Evolutionary conservation across 2,113 vertebrate species (phyloP), one percentile per base, ranked within the genome.

Genomic region (Prionailurus viverrinus): DNA sequence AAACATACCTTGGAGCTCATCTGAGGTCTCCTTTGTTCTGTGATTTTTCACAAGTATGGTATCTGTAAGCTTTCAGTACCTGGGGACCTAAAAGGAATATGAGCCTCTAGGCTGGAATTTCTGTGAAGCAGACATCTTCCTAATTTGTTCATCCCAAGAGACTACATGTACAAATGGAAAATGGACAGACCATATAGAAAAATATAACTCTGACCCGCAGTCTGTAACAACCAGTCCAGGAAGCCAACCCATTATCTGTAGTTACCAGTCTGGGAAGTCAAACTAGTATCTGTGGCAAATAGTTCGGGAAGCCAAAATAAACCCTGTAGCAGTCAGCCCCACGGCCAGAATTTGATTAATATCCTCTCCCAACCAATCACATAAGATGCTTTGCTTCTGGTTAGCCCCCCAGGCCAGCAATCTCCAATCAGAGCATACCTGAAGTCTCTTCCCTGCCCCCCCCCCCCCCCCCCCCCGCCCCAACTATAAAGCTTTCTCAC

Each of bases 401-500:
- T 71, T 25, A 63, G 31, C 41, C 9, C 18, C 36, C 29, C 53
- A 58, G 29, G 66, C 55, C 58, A 55, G 66, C 29, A 55, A 2
- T n/a, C 58, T 81, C 68, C 39, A 74, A 1, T 31, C 31, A 66
- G 73, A 41, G 71, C 61, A 55, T 3, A n/a, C 9, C 25, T 25
- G 81, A 74, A 55, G 41, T 10, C 1, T 39, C 48, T 14, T 39
- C 13, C 7, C n/a, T 23, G 11, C 6, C 18, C 23, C 41, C 11
- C 27, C 11, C 0, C 12, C 10, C 15, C 39, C 39, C 39, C 6
- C 18, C 23, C 41, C 27, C 27, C 11, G 0, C 12, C 10, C 16
- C 8, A 48, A 1, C 65, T 31, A 3, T 15, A n/a, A 80, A 33
- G 55, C 53, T 55, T 71, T 86, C 5, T 53, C 66, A 66, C 41